A percentile compares a stretch with the other conserved stretches of the same genome.
These are phyloP conservation scores for Byasa hedistus DNA, from an alignment of 2,888 invertebrate genomes.

Conservation along the genomic window DNA sequence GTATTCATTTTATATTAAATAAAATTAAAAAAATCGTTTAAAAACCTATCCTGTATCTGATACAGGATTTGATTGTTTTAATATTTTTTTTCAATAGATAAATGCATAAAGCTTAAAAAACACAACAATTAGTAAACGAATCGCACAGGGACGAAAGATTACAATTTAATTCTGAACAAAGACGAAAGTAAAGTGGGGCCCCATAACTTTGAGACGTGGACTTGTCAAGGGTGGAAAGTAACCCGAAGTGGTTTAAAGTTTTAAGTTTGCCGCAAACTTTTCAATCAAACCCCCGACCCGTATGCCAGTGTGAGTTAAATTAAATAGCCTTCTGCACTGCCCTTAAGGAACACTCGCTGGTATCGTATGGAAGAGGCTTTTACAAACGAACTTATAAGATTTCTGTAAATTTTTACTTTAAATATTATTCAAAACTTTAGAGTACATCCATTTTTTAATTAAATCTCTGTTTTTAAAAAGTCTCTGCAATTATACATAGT, in stretches of 20 bases:
- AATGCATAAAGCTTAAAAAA: not conserved
- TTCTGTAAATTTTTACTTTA: not conserved
- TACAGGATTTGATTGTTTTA: not conserved
- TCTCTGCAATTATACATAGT: too few relatives aligned
- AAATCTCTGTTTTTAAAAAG: too few relatives aligned
- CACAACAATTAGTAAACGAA: conserved; percentile 3
- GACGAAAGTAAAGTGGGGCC: conserved; percentile 34
- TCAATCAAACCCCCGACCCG: conserved; percentile 64
- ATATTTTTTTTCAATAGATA: not conserved
- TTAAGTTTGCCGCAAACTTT: conserved; percentile 58
- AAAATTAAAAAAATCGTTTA: not conserved
- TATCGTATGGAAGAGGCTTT: conserved; percentile 10
- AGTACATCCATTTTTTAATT: too few relatives aligned
- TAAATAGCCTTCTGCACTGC: conserved; percentile 43
- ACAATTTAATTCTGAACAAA: conserved; percentile 27
- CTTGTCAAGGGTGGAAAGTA: conserved; percentile 38
- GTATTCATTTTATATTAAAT: too few relatives aligned
- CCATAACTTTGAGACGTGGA: conserved; percentile 33
- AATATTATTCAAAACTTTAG: not conserved
- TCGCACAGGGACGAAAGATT: conserved; percentile 16
- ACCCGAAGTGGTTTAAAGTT: conserved; percentile 46
- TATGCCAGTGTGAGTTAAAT: conserved; percentile 42
- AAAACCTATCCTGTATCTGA: too few relatives aligned
- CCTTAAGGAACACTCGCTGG: conserved; percentile 27
- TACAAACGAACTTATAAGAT: not conserved